Percentiles rank a stretch among this genome's conserved stretches.
phyloP scores from a whole-genome alignment of 2,888 invertebrate genomes.

The Cataglyphis altisquamis region DNA sequence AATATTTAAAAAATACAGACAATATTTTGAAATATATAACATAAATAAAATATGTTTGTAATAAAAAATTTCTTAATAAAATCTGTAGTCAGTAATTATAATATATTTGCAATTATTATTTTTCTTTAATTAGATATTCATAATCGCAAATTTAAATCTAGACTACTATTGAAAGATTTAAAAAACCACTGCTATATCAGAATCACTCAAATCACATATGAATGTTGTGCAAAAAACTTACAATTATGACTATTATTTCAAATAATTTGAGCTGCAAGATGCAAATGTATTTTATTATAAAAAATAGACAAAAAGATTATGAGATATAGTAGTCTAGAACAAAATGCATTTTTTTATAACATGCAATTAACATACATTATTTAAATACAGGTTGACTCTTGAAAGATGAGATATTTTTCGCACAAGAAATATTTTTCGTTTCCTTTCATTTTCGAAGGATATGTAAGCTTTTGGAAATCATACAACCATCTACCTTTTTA shows the following conservation, averaged over 20 bases:
- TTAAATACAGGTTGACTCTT: conserved; percentile 38
- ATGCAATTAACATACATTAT: conserved; percentile 22
- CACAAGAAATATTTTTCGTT: conserved; percentile 37
- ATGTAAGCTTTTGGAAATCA: conserved; percentile 28
- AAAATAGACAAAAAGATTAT: neutral
- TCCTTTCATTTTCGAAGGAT: conserved; percentile 27
- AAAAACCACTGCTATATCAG: neutral
- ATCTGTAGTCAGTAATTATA: conserved; percentile 11
- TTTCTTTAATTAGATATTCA: neutral
- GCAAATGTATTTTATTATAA: neutral
- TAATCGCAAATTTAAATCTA: conserved; percentile 36
- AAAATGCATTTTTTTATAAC: neutral
- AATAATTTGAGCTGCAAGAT: neutral
- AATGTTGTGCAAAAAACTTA: neutral
- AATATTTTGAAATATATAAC: neutral
- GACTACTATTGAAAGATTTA: conserved; percentile 24
- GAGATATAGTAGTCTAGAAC: conserved; percentile 41
- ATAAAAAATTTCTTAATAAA: neutral
- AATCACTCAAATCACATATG: neutral
- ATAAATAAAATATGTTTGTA: neutral
- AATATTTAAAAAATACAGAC: neutral
- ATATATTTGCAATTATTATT: conserved; percentile 21
- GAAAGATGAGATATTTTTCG: conserved; percentile 37
- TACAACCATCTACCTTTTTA: conserved; percentile 42
- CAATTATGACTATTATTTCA: neutral